These are phyloP conservation scores for Erannis defoliaria DNA, from an alignment of 2,888 invertebrate genomes.

Conservation along the genomic window DNA sequence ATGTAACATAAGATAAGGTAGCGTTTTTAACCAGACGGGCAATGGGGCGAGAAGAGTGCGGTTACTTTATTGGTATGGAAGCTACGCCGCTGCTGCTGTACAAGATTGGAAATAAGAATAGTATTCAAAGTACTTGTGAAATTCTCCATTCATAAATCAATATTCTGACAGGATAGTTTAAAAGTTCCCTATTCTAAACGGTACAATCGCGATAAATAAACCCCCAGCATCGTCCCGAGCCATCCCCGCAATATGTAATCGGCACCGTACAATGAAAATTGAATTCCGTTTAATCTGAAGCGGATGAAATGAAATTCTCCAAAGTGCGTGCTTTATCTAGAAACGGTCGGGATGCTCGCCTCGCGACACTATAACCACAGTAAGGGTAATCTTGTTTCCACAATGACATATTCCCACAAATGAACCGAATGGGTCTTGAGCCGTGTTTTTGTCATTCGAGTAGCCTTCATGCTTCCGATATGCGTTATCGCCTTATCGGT, in stretches of 20 bases:
- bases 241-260: slow-evolving; percentile 48
- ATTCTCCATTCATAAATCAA: background rate
- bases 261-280: slow-evolving; percentile 65
- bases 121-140: background rate
- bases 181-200: slow-evolving; percentile 14
- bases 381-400: background rate
- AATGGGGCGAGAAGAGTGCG: background rate
- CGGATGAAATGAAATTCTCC: slow-evolving; percentile 75
- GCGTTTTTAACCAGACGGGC: background rate
- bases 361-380: slow-evolving; percentile 43
- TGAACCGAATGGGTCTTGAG: no score
- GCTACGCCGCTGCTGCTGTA: background rate
- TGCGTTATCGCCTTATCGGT: no score
- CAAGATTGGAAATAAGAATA: background rate
- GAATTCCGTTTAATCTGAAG: slow-evolving; percentile 72
- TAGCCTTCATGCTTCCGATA: background rate
- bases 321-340: slow-evolving; percentile 76
- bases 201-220: slow-evolving; percentile 34
- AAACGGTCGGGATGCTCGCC: slow-evolving; percentile 62
- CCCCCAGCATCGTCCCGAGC: slow-evolving; percentile 25
- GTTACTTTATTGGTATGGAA: background rate
- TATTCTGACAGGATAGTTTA: slow-evolving; percentile 6
- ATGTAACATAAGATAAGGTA: background rate
- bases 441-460: background rate
- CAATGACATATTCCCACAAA: background rate